Conservation (phyloP, 2,797 vertebrate species). For the Hafferia zeledoni region DNA sequence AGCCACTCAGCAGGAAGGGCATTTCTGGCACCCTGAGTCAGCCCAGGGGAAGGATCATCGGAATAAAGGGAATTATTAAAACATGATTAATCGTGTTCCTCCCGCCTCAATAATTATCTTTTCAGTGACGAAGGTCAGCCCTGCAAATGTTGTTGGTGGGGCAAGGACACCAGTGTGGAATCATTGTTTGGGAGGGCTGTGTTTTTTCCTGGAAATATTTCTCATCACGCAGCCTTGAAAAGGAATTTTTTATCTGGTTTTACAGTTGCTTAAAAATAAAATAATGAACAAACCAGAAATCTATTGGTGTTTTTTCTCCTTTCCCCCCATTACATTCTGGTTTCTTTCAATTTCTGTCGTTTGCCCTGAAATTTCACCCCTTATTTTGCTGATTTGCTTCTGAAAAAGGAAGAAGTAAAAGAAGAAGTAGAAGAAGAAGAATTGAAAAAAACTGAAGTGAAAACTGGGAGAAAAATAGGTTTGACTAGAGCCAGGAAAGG, state of each 20-base stretch:
- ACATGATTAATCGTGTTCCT: neutral
- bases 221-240: neutral
- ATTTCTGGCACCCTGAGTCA: slow-evolving; percentile 19
- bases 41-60: neutral
- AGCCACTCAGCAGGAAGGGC: slow-evolving; percentile 31
- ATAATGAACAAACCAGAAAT: neutral
- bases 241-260: neutral
- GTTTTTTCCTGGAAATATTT: neutral
- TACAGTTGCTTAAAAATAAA: neutral
- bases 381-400: neutral
- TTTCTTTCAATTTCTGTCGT: neutral
- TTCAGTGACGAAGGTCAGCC: neutral
- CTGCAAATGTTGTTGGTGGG: neutral
- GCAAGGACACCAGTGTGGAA: neutral
- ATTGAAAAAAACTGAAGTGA: neutral
- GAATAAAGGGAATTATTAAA: neutral
- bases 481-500: neutral
- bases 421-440: neutral
- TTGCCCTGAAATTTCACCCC: neutral
- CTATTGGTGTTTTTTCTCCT: neutral
- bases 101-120: neutral
- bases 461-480: neutral
- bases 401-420: neutral
- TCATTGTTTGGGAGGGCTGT: neutral
- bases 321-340: neutral